Conservation (phyloP, 2,797 vertebrate species). For the Chromis chromis region DNA sequence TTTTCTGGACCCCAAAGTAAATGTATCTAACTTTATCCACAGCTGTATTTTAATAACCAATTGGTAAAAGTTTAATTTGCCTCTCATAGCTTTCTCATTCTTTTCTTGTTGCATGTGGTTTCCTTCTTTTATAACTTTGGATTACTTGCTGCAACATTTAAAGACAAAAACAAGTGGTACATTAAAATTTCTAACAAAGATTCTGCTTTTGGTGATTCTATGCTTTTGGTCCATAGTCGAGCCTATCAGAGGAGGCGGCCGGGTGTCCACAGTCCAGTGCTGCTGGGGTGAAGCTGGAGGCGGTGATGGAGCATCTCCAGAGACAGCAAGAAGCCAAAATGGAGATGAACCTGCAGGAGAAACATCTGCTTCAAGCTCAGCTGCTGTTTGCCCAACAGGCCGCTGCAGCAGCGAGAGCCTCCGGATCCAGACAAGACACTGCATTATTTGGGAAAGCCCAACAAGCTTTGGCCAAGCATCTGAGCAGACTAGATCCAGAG, state of each 20-base stretch:
- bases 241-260: slow-evolving; percentile 77
- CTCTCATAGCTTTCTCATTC: neutral
- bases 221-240: slow-evolving; percentile 64
- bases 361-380: slow-evolving; percentile 89
- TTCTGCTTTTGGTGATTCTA: neutral
- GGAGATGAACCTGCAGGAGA: slow-evolving; percentile 91
- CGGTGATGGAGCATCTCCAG: slow-evolving; percentile 93
- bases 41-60: neutral
- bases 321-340: slow-evolving; percentile 88
- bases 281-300: slow-evolving; percentile 89
- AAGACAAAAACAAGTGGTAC: neutral
- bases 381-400: slow-evolving; percentile 90
- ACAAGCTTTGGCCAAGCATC: slow-evolving; percentile 77
- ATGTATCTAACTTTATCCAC: neutral
- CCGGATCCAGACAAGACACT: slow-evolving; percentile 70
- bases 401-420: slow-evolving; percentile 80
- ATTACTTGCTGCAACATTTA: neutral
- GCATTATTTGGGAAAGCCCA: slow-evolving; percentile 78
- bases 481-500: slow-evolving; percentile 68
- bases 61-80: neutral
- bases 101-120: neutral
- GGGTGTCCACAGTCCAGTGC: slow-evolving; percentile 83
- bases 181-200: neutral
- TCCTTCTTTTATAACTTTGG: neutral
- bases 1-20: neutral